Evolutionary conservation across 2,888 invertebrate species (phyloP), one percentile per base, ranked within the genome.

Genomic region (Marasmarcha lunaedactyla): DNA sequence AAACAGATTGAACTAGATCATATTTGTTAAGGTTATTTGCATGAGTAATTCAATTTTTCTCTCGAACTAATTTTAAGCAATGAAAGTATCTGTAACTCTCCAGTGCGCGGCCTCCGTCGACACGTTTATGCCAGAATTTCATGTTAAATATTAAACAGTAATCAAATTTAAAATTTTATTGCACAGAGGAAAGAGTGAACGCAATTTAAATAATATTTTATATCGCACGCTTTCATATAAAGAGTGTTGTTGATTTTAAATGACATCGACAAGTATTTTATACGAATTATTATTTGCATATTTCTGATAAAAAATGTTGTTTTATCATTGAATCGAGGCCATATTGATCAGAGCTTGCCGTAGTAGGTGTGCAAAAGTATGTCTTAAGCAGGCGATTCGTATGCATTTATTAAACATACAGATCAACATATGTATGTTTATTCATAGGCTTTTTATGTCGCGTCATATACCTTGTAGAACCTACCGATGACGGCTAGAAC

Each of bases 361-460:
- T 45, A 50, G 43, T 40, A 41, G 38, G 46, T 41, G 38, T 41
- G 37, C 42, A 44, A 46, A 46, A 44, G 50, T 48, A 48, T 47
- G 52, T 53, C 42, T 50, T 57, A 57, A 64, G 42, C 44, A 56
- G 52, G 53, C 47, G 51, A 68, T 68, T 67, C 51, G 43, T 61
- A 68, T 59, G 59, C 65, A 47, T 42, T 4, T 11, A 11, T 30
- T 4, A 30, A 20, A 20, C 3, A 20, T 20, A 20, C 3, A n/a
- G n/a, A n/a, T n/a, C n/a, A n/a, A n/a, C n/a, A n/a, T n/a, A n/a
- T n/a, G n/a, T n/a, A n/a, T n/a, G n/a, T n/a, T n/a, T n/a, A n/a
- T n/a, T n/a, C n/a, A n/a, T n/a, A n/a, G n/a, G n/a, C n/a, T n/a
- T n/a, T n/a, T n/a, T n/a, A n/a, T n/a, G n/a, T n/a, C n/a, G n/a